Base-by-base conservation (phyloP, 2,113 vertebrate species). In the Perccottus glenii region DNA sequence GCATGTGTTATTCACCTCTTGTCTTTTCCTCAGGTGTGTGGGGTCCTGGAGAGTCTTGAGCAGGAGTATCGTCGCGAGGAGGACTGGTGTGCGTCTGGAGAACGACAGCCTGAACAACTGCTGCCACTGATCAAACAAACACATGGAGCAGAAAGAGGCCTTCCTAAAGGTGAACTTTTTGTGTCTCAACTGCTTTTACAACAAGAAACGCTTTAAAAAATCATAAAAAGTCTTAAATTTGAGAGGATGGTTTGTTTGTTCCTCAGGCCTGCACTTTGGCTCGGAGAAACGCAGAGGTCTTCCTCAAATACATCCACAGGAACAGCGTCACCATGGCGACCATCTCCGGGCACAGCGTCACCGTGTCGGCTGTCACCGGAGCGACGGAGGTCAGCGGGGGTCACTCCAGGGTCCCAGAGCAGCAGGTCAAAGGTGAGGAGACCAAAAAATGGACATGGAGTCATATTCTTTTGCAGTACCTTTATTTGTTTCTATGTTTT, bases 261-360 rank as follows among this genome's bases (percentile, higher is more conserved):
- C 82, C 48, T n/a, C 83, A 99, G 98, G 98, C 98, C 4, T 99
- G 98, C 33, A 99, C 98, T 0, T 87, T 99, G 79, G 98, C 97
- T 1, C 89, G 98, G 67, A 90, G 98, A 42, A 99, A 99, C 0
- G 97, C 98, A 0, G 96, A 99, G 67, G 98, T 99, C 11, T 99
- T 99, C 81, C 95, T 99, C 65, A 99, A 99, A 90, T 99, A 99
- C 90, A 99, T 99, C 90, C 97, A 99, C 85, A 92, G 97, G 70
- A 99, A 99, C 92, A 98, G 97, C 0, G 96, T 96, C 85, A 98
- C 96, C 91, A 98, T 98, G 96, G 96, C 90, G 0, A 91, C 82
- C 89, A 98, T 99, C 91, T 97, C 98, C 45, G 93, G 97, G 60
- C 98, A 99, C 91, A 97, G 95, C 0, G 92, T 97, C 88, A 96